A percentile compares a stretch with the other conserved stretches of the same genome.
phyloP scores from a whole-genome alignment of 2,113 vertebrate genomes.

The Chaetorhynchus papuensis region DNA sequence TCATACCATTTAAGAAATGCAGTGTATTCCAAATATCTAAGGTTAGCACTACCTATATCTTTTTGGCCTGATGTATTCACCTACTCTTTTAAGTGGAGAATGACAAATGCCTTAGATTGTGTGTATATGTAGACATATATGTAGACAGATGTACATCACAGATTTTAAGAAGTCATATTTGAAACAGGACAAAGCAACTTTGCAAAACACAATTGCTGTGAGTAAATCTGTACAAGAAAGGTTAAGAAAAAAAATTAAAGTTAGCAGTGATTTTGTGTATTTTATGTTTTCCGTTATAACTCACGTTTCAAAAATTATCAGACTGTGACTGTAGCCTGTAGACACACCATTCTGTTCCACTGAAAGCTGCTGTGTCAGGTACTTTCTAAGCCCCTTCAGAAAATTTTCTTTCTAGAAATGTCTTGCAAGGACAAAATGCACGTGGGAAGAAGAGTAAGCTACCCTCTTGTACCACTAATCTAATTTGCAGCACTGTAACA shows the following conservation, averaged over 20 bases:
- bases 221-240: neutral
- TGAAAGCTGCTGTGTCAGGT: neutral
- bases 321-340: neutral
- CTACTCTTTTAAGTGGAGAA: neutral
- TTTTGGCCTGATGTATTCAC: neutral
- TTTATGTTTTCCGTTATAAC: neutral
- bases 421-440: neutral
- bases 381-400: neutral
- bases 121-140: too few relatives aligned
- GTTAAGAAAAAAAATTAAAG: neutral
- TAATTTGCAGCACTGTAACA: neutral
- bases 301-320: neutral
- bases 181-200: neutral
- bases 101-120: neutral
- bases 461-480: neutral
- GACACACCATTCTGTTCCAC: neutral
- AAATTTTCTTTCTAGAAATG: neutral
- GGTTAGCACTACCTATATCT: neutral
- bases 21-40: neutral
- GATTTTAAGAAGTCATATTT: neutral
- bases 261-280: neutral
- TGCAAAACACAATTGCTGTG: neutral
- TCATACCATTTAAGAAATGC: neutral
- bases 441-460: neutral
- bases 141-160: neutral